phyloP scores from a whole-genome alignment of 2,888 invertebrate species.

The Mactromeris polynyma region DNA sequence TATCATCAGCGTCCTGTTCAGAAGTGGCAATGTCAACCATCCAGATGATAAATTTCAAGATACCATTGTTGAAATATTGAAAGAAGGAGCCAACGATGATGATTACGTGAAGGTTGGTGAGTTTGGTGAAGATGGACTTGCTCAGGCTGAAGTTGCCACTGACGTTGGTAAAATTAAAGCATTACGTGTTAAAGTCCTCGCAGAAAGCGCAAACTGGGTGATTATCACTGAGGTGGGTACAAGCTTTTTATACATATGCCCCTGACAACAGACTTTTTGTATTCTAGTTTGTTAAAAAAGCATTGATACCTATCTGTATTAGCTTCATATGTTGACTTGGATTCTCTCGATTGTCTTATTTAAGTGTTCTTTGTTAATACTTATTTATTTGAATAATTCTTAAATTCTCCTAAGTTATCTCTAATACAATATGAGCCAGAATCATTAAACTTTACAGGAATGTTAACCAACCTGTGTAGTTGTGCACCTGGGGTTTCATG shows the following conservation, averaged over 20 bases:
- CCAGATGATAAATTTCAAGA: slow-evolving; percentile 95
- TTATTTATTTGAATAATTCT: no score
- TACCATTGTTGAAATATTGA: slow-evolving; percentile 94
- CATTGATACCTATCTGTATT: no score
- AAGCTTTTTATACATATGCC: background rate
- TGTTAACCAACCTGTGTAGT: no score
- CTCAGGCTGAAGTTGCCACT: slow-evolving; percentile 91
- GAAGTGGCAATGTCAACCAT: slow-evolving; percentile 96
- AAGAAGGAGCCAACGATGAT: slow-evolving; percentile 88
- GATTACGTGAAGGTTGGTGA: slow-evolving; percentile 91
- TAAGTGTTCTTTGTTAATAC: background rate
- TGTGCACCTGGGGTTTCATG: no score
- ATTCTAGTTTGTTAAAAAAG: no score
- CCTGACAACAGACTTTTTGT: background rate
- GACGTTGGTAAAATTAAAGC: slow-evolving; percentile 91
- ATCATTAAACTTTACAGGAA: no score
- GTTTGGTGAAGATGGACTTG: slow-evolving; percentile 94
- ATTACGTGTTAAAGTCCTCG: slow-evolving; percentile 93
- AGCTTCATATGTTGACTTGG: no score
- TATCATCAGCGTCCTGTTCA: slow-evolving; percentile 82
- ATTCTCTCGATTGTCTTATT: background rate
- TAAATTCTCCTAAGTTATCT: no score
- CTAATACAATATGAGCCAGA: no score
- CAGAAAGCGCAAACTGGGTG: slow-evolving; percentile 95
- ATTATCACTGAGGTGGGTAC: slow-evolving; percentile 94